A percentile compares a stretch with the other conserved stretches of the same genome.
Evolutionary conservation across 2,888 invertebrate species (phyloP).

Genomic region (Pogonocherus hispidulus): DNA sequence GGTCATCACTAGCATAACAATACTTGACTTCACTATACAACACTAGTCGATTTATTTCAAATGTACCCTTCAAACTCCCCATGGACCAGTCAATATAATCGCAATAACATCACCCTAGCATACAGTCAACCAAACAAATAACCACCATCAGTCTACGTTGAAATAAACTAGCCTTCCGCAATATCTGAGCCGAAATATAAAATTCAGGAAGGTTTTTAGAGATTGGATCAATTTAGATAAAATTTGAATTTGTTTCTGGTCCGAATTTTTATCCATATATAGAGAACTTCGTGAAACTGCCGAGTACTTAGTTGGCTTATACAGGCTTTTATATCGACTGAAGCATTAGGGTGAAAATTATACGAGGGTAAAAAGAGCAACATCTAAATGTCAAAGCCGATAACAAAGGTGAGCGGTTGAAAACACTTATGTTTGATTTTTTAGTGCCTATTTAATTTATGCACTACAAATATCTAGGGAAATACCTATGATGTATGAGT

Average conservation of each 20-base stretch:
- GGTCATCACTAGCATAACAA: constrained; percentile 68
- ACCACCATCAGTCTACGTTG: background rate
- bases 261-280: constrained; percentile 5
- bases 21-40: constrained; percentile 63
- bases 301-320: constrained; percentile 19
- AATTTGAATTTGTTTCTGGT: background rate
- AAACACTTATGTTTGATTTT: constrained; percentile 45
- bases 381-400: constrained; percentile 59
- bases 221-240: constrained; percentile 8
- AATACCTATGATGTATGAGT: constrained; percentile 3
- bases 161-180: background rate
- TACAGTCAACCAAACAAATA: constrained; percentile 61
- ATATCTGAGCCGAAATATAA: background rate
- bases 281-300: background rate
- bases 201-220: background rate
- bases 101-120: constrained; percentile 68
- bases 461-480: constrained; percentile 20
- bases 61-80: constrained; percentile 66
- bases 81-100: constrained; percentile 70
- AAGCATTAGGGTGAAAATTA: constrained; percentile 62
- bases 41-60: constrained; percentile 69
- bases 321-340: constrained; percentile 50
- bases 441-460: constrained; percentile 37
- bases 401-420: constrained; percentile 59
- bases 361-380: constrained; percentile 59